These are phyloP conservation scores for Loxodonta africana DNA, from an alignment of 2,113 vertebrate genomes.

Conservation along the genomic window DNA sequence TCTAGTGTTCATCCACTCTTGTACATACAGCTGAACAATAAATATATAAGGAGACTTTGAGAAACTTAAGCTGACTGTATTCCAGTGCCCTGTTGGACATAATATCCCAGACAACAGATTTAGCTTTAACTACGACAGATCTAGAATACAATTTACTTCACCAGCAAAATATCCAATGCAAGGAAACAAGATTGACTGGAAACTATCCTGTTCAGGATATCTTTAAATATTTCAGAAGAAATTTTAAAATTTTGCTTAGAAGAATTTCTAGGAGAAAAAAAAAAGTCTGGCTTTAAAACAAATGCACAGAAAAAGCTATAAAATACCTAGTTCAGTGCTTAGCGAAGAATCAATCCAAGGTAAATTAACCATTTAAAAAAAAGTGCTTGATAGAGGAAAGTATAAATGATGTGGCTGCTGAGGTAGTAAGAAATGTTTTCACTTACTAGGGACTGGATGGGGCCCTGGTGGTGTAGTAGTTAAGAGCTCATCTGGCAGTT, in stretches of 20 bases:
- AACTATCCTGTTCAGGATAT: not conserved
- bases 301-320: not conserved
- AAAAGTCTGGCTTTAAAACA: slow-evolving; percentile 46
- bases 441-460: not conserved
- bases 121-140: not conserved
- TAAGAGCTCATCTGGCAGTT: no score
- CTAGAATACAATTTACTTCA: slow-evolving; percentile 7
- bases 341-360: slow-evolving; percentile 14
- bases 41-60: not conserved
- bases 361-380: slow-evolving; percentile 52
- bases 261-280: not conserved
- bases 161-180: not conserved
- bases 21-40: not conserved
- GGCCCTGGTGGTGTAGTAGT: no score
- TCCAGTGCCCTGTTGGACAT: not conserved
- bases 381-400: not conserved
- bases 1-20: not conserved
- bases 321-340: slow-evolving; percentile 36
- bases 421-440: not conserved
- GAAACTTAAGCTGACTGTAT: not conserved
- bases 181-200: not conserved
- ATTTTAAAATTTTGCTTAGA: not conserved
- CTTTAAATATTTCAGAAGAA: slow-evolving; percentile 10
- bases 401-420: not conserved
- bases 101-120: not conserved